These are phyloP conservation scores for Gasteruption jaculator DNA, from an alignment of 2,888 invertebrate species.

Conservation along the genomic window DNA sequence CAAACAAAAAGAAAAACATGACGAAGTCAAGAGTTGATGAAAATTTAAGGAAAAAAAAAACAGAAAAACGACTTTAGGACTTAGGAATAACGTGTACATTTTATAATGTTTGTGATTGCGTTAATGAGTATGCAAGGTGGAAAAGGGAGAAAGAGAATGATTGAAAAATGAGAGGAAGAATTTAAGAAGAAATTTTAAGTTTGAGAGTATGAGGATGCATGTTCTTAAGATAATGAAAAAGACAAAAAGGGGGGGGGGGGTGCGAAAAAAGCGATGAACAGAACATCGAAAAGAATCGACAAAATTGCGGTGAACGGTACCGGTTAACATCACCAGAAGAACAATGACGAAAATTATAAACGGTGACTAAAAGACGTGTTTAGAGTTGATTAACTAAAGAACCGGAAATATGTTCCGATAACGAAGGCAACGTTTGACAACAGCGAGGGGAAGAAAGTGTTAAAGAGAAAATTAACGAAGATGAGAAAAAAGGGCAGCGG, in stretches of 20 bases:
- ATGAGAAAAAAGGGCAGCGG: constrained; percentile 26
- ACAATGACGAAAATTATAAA: no score
- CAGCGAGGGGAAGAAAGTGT: constrained; percentile 17
- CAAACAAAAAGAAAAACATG: constrained; percentile 13
- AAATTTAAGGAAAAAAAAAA: constrained; percentile 15
- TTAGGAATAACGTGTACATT: constrained; percentile 48
- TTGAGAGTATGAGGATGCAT: constrained; percentile 21
- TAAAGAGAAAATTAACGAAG: constrained; percentile 22
- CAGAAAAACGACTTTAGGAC: constrained; percentile 27
- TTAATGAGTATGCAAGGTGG: constrained; percentile 21
- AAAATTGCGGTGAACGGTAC: no score
- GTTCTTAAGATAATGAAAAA: constrained; percentile 19
- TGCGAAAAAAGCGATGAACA: constrained; percentile 10
- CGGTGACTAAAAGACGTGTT: no score
- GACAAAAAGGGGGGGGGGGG: constrained; percentile 12
- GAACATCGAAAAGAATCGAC: constrained; percentile 21
- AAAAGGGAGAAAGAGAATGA: constrained; percentile 8
- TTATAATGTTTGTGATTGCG: constrained; percentile 47
- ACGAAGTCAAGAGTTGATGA: constrained; percentile 18
- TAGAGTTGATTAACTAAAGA: no score
- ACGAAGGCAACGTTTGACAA: constrained; percentile 5
- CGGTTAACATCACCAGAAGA: constrained; percentile 22
- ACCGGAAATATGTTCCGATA: no score
- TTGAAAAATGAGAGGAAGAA: constrained; percentile 16
- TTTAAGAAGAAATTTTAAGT: constrained; percentile 18